Evolutionary conservation across 2,797 vertebrate species (phyloP), one percentile per base, ranked within the genome.

Genomic region (Buphagus erythrorhynchus): DNA sequence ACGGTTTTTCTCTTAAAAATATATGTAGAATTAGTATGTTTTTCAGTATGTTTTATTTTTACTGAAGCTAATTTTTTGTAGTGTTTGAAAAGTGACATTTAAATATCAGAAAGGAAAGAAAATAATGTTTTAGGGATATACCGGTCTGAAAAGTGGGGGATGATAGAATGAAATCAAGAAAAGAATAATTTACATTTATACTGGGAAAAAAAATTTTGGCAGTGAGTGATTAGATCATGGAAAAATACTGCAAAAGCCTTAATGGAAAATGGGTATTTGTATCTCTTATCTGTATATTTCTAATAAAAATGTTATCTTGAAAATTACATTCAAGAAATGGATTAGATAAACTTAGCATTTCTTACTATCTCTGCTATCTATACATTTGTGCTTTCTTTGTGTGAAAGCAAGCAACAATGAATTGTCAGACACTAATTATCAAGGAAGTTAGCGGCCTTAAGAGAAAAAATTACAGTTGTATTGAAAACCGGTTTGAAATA

Each of bases 351-450:
- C 2, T 42, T 26, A 63, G 8, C 21, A 24, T 90, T 90, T 80
- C 38, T 81, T 42, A 18, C 28, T 66, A 19, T 86, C 72, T 88
- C n/a, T 88, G 7, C 40, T 80, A 25, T 86, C 78, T 83, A 3
- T 71, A 59, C 21, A 40, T 87, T 76, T 61, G 10, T 72, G 25
- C 26, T 85, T 88, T 61, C 38, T 93, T 84, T 81, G 35, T 88
- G 52, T 43, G 42, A 90, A 54, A 22, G 48, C 14, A 71, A 90
- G 62, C 29, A 88, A 10, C 5, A 11, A 62, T 26, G 40, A 62
- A 88, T 88, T 65, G 35, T 67, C 38, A 90, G 66, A 88, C 95
- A 80, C 35, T 78, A 91, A 86, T 91, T 77, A 72, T 45, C 20
- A 55, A 69, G 49, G 51, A 88, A 66, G 5, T 46, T 84, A 86